Percentiles rank a stretch among this genome's conserved stretches.
Conservation (phyloP, 2,797 vertebrate genomes). For the Sebastes itinus region DNA sequence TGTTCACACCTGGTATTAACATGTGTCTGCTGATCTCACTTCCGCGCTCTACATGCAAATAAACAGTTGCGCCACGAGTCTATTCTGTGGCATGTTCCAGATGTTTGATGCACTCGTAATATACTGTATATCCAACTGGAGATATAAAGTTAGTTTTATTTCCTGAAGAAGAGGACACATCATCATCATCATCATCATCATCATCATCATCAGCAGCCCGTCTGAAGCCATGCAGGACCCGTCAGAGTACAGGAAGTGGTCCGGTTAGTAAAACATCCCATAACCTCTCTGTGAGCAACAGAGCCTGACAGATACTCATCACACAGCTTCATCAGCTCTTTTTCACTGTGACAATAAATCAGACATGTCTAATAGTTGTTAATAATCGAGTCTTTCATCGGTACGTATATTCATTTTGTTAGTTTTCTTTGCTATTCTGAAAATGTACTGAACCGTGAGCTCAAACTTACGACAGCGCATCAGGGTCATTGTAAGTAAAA, state of each 20-base stretch:
- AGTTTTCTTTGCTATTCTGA: neutral
- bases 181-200: too few species aligned
- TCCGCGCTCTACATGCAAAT: too few species aligned
- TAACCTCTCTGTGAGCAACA: neutral
- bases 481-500: too few species aligned
- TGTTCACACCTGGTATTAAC: neutral
- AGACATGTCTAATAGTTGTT: neutral
- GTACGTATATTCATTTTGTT: neutral
- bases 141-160: too few species aligned
- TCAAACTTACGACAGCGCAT: neutral
- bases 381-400: neutral
- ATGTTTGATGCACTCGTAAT: too few species aligned
- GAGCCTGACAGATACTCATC: slow-evolving; percentile 1
- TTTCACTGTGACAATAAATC: neutral
- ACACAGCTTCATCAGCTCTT: too few species aligned
- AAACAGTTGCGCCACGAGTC: too few species aligned
- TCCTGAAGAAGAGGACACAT: too few species aligned
- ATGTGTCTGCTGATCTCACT: too few species aligned
- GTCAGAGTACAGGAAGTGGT: neutral
- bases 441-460: neutral
- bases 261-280: neutral
- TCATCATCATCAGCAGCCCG: neutral
- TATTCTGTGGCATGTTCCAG: too few species aligned
- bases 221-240: slow-evolving; percentile 6
- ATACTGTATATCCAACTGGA: too few species aligned